phyloP scores from a whole-genome alignment of 1,140 invertebrate species.

The Drosophila sproati region DNA sequence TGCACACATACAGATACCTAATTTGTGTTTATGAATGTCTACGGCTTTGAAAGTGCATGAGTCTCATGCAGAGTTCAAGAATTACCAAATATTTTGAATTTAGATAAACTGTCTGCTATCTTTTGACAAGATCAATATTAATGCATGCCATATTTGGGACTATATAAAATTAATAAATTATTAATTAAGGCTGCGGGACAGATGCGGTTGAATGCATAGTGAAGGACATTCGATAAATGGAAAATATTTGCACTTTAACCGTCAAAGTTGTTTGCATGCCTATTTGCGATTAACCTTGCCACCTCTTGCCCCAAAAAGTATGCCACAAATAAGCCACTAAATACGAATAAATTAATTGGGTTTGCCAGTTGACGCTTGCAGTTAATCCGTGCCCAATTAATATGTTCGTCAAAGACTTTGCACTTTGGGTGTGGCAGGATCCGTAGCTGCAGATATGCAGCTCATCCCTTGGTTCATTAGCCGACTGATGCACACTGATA shows the following conservation, averaged over 20 bases:
- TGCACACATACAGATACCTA: too few relatives aligned
- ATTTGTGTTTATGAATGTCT: neutral
- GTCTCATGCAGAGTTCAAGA: neutral
- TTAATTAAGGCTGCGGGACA: neutral
- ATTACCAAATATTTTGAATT: neutral
- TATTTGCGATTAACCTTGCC: neutral
- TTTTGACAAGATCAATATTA: neutral
- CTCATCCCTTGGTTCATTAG: constrained; percentile 58
- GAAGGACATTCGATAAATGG: neutral
- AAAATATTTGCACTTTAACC: neutral
- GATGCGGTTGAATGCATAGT: too few relatives aligned
- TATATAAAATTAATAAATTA: neutral
- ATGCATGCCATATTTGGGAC: neutral
- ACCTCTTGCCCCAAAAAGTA: constrained; percentile 20
- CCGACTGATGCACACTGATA: constrained; percentile 60
- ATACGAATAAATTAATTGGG: constrained; percentile 37
- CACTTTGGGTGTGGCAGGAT: constrained; percentile 12
- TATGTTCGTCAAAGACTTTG: neutral
- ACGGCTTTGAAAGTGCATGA: neutral
- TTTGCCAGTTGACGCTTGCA: neutral
- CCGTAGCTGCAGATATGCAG: neutral
- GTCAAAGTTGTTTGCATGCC: neutral
- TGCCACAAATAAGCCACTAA: neutral
- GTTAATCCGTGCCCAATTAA: constrained; percentile 12
- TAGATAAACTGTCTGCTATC: neutral